Conservation (phyloP, 2,797 vertebrate species). For the Kryptolebias ocellatus region DNA sequence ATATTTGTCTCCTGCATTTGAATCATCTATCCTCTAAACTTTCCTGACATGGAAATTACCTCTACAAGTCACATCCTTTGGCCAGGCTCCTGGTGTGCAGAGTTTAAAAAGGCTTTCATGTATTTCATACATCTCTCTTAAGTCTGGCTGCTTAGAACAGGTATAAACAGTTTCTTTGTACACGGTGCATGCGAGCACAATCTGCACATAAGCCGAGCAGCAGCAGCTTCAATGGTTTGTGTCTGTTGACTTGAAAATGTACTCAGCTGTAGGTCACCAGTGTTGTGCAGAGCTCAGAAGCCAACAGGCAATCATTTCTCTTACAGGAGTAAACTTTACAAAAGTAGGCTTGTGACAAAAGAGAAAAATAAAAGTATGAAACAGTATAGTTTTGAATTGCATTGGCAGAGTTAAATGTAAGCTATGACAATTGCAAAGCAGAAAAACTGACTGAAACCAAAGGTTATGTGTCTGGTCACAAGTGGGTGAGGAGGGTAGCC, state of each 20-base stretch:
- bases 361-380: neutral
- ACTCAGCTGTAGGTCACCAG: neutral
- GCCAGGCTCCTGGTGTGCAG: constrained; percentile 4
- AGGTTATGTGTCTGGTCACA: neutral
- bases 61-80: constrained; percentile 9
- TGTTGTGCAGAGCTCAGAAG: neutral
- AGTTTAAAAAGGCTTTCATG: constrained; percentile 10
- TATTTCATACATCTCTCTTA: constrained; percentile 15
- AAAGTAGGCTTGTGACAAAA: neutral
- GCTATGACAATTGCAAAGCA: constrained; percentile 1
- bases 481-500: neutral
- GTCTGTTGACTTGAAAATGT: neutral
- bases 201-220: constrained; percentile 10
- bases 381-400: neutral
- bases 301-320: constrained; percentile 5
- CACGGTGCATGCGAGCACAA: neutral
- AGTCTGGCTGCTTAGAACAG: constrained; percentile 1
- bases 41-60: constrained; percentile 23
- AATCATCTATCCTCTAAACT: constrained; percentile 1
- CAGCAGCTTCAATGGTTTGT: constrained; percentile 1
- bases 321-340: neutral
- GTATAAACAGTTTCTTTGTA: constrained; percentile 5
- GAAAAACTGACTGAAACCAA: neutral
- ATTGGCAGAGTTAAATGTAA: neutral
- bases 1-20: constrained; percentile 11